Evolutionary conservation across 2,113 vertebrate genomes (phyloP).

Genomic region (Tympanuchus pallidicinctus): DNA sequence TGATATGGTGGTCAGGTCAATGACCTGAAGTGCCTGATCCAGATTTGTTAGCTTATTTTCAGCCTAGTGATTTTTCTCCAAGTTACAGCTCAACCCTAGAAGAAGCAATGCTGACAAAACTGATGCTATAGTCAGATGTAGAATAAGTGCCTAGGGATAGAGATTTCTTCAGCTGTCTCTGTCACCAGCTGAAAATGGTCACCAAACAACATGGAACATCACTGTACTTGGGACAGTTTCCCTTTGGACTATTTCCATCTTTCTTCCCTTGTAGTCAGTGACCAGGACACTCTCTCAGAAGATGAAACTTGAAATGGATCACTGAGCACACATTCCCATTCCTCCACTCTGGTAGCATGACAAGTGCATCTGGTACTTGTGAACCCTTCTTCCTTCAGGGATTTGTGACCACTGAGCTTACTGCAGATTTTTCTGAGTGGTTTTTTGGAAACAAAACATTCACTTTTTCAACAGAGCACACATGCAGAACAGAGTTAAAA

Average conservation of each 20-base stretch:
- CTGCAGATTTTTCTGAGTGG: not conserved
- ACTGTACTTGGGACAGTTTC: not conserved
- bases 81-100: not conserved
- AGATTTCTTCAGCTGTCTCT: not conserved
- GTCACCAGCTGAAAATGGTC: not conserved
- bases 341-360: constrained; percentile 40
- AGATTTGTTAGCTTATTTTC: not conserved
- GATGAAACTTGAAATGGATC: constrained; percentile 45
- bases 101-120: not conserved
- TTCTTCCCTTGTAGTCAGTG: not conserved
- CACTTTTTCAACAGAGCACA: constrained; percentile 38
- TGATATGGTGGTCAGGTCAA: not conserved
- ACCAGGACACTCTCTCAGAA: constrained; percentile 3
- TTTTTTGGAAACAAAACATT: constrained; percentile 46
- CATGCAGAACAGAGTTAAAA: constrained; percentile 49
- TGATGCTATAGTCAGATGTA: not conserved
- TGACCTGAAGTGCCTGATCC: not conserved
- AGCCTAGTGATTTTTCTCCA: not conserved
- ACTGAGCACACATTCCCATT: constrained; percentile 49
- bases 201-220: not conserved
- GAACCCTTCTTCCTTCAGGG: constrained; percentile 41
- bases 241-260: constrained; percentile 13
- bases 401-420: constrained; percentile 33
- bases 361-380: constrained; percentile 55
- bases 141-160: not conserved